Conservation (phyloP, 2,797 vertebrate species). For the Falco novaeseelandiae region DNA sequence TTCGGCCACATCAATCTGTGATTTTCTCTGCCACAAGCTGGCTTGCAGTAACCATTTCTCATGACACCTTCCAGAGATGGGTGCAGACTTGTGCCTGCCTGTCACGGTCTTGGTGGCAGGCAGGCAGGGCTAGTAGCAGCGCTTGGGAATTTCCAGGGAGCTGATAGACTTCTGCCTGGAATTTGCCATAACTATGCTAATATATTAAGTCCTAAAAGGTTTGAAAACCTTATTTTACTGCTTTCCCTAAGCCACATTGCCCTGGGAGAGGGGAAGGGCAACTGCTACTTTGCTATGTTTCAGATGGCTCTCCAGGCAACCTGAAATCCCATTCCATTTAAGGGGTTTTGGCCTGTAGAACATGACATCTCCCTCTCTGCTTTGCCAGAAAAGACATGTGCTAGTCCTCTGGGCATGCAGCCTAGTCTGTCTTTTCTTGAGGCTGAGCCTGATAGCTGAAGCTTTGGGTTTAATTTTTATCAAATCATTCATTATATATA, state of each 20-base stretch:
- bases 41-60: not conserved
- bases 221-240: not conserved
- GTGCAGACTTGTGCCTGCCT: not conserved
- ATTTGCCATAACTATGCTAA: not conserved
- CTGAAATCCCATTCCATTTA: not conserved
- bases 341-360: not conserved
- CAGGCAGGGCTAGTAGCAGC: too few species aligned
- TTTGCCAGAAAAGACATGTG: not conserved
- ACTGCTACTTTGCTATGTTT: not conserved
- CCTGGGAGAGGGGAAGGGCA: not conserved
- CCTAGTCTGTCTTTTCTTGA: not conserved
- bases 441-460: not conserved
- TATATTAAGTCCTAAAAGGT: not conserved
- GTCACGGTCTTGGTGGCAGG: rapidly evolving
- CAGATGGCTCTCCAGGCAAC: not conserved
- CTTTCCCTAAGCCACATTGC: not conserved
- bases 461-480: not conserved
- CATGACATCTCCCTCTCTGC: not conserved
- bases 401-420: not conserved
- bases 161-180: not conserved
- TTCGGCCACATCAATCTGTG: not conserved
- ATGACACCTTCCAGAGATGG: not conserved
- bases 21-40: not conserved
- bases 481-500: not conserved
- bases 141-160: not conserved